Base-by-base conservation (phyloP, 1,140 invertebrate genomes). In the Aphidius gifuensis region DNA sequence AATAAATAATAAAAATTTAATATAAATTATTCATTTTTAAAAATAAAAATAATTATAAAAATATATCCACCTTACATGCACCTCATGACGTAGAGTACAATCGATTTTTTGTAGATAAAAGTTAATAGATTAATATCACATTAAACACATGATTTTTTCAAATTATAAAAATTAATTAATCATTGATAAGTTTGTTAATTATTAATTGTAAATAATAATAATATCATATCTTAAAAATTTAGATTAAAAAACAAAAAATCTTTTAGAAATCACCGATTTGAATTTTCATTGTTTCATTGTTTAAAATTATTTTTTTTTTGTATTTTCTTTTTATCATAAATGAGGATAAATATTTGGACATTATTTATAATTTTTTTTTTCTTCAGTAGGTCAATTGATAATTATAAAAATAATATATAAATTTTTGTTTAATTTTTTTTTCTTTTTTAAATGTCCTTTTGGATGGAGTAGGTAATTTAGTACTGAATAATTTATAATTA, bases 71-170 rank as follows among this genome's bases (percentile, higher is more conserved):
- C 68, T 68, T 42, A 61, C 62, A 69, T 69, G 72, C 73, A 75
- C 72, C 73, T 72, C 69, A 32, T 74, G 72, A 77, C 72, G 68
- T 77, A 74, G 71, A 73, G 75, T 76, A 78, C 76, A 77, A 78
- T 77, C 70, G 73, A 74, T 60, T 50, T 60, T 55, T 38, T 51
- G 49, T 51, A 51, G 49, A 51, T 51, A 51, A 32, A 51, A 9
- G 5, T 51, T 38, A 32, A 32, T 51, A 38, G 16, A 16, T 16
- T 16, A 16, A 16, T 16, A 16, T 16, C 16, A 16, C 16, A 16
- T 16, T 16, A 16, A 16, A 3, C 23, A 32, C 23, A 32, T 32
- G 23, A 32, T 32, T 32, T 32, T 32, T 32, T 32, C 16, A 32
- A 32, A 32, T 32, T 3, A 55, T 16, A 40, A 40, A 16, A 11